Percentiles rank a stretch among this genome's conserved stretches.
Conservation (phyloP, 2,113 vertebrate genomes). For the Myodes glareolus region DNA sequence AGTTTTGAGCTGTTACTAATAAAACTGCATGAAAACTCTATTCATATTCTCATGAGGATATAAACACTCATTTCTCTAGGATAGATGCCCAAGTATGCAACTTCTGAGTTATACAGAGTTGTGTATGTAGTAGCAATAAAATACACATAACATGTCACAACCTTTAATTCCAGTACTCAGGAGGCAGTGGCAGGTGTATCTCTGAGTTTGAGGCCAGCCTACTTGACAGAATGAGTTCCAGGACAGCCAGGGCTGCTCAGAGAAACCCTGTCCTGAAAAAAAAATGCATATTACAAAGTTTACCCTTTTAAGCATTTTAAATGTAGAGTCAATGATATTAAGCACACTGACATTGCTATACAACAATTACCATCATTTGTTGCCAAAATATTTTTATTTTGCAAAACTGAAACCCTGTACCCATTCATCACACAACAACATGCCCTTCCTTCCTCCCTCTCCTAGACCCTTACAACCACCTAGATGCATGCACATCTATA, state of each 20-base stretch:
- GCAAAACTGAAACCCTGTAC: not conserved
- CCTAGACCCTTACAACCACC: not conserved
- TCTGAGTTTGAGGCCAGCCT: not conserved
- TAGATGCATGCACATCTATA: not conserved
- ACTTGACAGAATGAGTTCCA: no score
- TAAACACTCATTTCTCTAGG: not conserved
- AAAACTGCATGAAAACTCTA: not conserved
- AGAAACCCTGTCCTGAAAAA: no score
- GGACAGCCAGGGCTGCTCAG: no score
- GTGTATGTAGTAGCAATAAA: not conserved
- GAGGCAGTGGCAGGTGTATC: not conserved
- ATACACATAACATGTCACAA: not conserved
- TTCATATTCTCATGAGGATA: not conserved
- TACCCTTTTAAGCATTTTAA: not conserved
- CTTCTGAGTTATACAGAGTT: not conserved
- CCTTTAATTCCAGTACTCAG: not conserved
- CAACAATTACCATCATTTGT: not conserved
- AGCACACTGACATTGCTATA: not conserved
- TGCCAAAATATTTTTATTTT: not conserved
- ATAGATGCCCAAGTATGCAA: not conserved
- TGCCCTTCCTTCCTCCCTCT: not conserved
- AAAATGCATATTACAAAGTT: not conserved
- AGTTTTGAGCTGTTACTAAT: not conserved
- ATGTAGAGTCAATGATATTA: not conserved
- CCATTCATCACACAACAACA: not conserved